Evolutionary conservation across 1,140 invertebrate genomes (phyloP).

Genomic region (Belonocnema kinseyi): DNA sequence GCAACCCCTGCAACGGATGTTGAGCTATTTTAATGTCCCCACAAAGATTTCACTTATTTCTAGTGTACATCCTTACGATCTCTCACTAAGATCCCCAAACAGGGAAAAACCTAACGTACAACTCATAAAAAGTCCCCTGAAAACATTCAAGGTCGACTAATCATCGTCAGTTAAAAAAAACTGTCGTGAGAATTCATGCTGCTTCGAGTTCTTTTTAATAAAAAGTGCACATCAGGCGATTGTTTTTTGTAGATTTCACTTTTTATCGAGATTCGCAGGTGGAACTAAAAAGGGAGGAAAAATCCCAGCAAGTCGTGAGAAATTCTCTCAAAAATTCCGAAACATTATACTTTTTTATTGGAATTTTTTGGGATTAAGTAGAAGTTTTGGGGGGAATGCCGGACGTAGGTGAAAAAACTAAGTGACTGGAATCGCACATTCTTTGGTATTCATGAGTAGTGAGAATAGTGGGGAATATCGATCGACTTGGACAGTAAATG

Average conservation of each 20-base stretch:
- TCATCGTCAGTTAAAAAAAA: not conserved
- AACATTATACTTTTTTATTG: not conserved
- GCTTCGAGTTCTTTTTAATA: not conserved
- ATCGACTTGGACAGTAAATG: constrained; percentile 56
- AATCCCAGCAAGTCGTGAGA: constrained; percentile 50
- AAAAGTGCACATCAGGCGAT: not conserved
- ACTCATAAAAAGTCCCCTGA: constrained; percentile 25
- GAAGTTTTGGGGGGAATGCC: not conserved
- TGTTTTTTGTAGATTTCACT: constrained; percentile 9
- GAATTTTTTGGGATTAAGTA: not conserved
- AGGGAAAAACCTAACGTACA: not conserved
- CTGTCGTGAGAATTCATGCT: not conserved
- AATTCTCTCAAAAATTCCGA: constrained; percentile 35
- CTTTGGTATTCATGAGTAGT: constrained; percentile 52
- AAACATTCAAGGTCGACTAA: constrained; percentile 4
- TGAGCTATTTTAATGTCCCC: constrained; percentile 56
- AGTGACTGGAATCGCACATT: constrained; percentile 48
- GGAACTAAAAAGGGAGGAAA: not conserved
- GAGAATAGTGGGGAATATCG: constrained; percentile 51
- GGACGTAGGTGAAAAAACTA: constrained; percentile 28
- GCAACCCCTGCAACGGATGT: constrained; percentile 58
- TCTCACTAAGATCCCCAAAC: constrained; percentile 21
- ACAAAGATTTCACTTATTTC: constrained; percentile 35
- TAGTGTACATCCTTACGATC: not conserved
- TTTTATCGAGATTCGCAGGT: not conserved